These are phyloP conservation scores for Microtus ochrogaster DNA, from an alignment of 2,113 vertebrate genomes.

Conservation along the genomic window DNA sequence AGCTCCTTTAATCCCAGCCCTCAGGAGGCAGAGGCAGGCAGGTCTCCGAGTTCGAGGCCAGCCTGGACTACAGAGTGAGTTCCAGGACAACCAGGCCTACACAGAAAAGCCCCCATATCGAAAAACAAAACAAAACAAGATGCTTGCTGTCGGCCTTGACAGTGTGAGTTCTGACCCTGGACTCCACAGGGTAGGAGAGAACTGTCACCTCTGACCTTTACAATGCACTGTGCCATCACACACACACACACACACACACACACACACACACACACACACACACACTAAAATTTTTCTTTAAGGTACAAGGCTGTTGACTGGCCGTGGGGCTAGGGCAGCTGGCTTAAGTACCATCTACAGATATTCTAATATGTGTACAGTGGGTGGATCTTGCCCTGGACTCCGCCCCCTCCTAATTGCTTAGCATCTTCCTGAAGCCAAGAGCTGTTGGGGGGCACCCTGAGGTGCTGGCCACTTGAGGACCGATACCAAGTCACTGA, in stretches of 20 bases:
- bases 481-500: rapidly evolving
- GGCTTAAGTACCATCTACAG: rapidly evolving
- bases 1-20: not conserved
- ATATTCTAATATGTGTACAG: not conserved
- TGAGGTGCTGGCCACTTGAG: not conserved
- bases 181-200: not conserved
- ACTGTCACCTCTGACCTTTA: not conserved
- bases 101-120: not conserved
- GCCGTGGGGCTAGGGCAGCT: not conserved
- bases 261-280: not conserved
- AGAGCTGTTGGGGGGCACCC: not conserved
- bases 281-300: not conserved
- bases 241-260: rapidly evolving
- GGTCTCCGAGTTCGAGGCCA: not conserved
- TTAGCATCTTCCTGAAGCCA: not conserved
- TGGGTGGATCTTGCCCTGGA: not conserved
- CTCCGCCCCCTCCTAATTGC: not conserved
- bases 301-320: not conserved
- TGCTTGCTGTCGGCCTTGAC: not conserved
- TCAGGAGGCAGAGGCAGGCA: not conserved
- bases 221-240: not conserved
- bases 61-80: not conserved
- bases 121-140: not conserved
- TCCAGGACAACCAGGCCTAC: not conserved
- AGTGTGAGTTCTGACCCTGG: not conserved